Evolutionary conservation across 2,113 vertebrate genomes (phyloP), one percentile per base, ranked within the genome.

Genomic region (Gymnobelideus leadbeateri): DNA sequence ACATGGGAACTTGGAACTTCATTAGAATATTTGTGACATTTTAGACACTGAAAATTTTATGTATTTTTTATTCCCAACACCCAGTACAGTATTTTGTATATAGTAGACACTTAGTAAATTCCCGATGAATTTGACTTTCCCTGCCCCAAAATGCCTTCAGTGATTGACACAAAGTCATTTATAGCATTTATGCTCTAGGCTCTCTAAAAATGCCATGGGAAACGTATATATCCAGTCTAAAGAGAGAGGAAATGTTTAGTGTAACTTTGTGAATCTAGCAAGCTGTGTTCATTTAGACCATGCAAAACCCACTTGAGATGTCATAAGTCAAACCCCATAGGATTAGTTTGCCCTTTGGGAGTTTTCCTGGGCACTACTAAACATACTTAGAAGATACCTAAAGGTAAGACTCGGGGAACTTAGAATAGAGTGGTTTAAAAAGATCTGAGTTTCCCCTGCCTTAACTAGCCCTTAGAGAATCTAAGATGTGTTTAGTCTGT

Each of bases 401-500:
- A 84, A 6, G 14, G 11, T n/a, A 16, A 2, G n/a, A 77, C n/a
- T 12, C 46, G 68, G 8, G 46, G 12, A 26, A 2, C 3, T n/a
- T 4, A n/a, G 11, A 25, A 84, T 16, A 84, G 25, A 57, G 23
- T 8, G 8, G 10, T 6, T 1, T 3, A 0, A 12, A 0, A 8
- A 37, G 31, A 24, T 28, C 51, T 46, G 3, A 10, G 10, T 3
- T 47, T 11, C 52, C n/a, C n/a, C 2, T 10, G 10, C 1, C 37
- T 43, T 10, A 25, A 14, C 68, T 26, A 3, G 26, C 11, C 24
- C 47, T 2, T 9, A 28, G 55, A 89, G 89, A 50, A 21, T 43
- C 19, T 28, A 31, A 11, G 3, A 0, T 2, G 0, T 11, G 11
- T 68, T 46, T 24, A 0, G 8, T 31, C 19, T 14, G 21, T n/a